These are phyloP conservation scores for Gymnobelideus leadbeateri DNA, from an alignment of 2,113 vertebrate species.

Conservation along the genomic window DNA sequence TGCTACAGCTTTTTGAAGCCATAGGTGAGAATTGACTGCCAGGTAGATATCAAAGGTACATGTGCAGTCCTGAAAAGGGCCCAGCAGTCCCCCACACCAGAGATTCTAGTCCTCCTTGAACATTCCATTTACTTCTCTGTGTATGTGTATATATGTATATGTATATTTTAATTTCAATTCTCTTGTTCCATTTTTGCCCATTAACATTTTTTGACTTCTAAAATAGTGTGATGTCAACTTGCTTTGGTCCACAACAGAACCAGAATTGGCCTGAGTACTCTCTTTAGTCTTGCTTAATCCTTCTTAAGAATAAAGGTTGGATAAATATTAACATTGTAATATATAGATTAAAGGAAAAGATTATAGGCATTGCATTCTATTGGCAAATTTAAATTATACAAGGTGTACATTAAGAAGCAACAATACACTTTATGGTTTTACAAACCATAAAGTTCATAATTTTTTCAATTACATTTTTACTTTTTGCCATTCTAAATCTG, in stretches of 20 bases:
- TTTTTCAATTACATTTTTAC: background rate
- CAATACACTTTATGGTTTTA: background rate
- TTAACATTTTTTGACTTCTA: background rate
- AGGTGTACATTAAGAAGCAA: background rate
- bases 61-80: too few relatives aligned
- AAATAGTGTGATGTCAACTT: background rate
- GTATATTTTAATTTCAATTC: slow-evolving; percentile 5
- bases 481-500: background rate
- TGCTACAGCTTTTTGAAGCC: too few relatives aligned
- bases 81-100: too few relatives aligned
- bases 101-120: too few relatives aligned
- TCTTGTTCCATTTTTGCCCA: slow-evolving; percentile 31
- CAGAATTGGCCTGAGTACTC: background rate
- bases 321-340: background rate
- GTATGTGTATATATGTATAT: background rate
- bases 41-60: too few relatives aligned
- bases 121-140: background rate
- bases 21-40: too few relatives aligned
- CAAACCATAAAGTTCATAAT: background rate
- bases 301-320: slow-evolving; percentile 14
- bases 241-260: background rate
- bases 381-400: background rate
- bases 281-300: slow-evolving; percentile 17
- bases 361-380: slow-evolving; percentile 11
- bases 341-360: background rate